Conservation (phyloP, 2,888 invertebrate genomes). For the Callyntrura sp. region DNA sequence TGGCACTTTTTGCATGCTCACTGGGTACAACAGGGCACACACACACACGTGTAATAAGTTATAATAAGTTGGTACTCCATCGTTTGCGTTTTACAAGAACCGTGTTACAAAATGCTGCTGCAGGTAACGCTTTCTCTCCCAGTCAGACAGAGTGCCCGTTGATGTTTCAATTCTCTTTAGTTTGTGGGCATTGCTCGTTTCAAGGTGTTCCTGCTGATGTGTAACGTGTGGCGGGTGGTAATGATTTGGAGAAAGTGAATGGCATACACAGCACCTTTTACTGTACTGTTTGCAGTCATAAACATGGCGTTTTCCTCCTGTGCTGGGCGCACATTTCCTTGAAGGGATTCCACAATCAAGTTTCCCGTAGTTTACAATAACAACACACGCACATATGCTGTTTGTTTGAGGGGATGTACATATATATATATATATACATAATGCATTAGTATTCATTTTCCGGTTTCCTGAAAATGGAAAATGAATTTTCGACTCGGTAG, state of each 20-base stretch:
- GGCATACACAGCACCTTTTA: not conserved
- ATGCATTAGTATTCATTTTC: slow-evolving; percentile 51
- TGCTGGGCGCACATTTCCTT: slow-evolving; percentile 2
- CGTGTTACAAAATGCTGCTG: slow-evolving; percentile 46
- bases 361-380: too few species aligned
- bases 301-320: not conserved
- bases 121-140: not conserved
- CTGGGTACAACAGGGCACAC: not conserved
- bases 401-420: not conserved
- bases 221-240: slow-evolving; percentile 9
- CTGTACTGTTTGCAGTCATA: not conserved
- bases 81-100: slow-evolving; percentile 46
- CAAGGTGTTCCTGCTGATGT: slow-evolving; percentile 19
- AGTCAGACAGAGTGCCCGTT: not conserved
- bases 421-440: not conserved
- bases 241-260: slow-evolving; percentile 12
- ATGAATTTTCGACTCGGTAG: slow-evolving; percentile 58
- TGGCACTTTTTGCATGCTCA: not conserved
- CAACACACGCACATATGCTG: not conserved
- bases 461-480: slow-evolving; percentile 55
- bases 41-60: not conserved
- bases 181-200: not conserved
- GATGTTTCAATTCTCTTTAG: slow-evolving; percentile 24
- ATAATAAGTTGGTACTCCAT: not conserved
- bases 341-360: not conserved